Conservation (phyloP, 2,888 invertebrate genomes). For the Dasypogon diadema region DNA sequence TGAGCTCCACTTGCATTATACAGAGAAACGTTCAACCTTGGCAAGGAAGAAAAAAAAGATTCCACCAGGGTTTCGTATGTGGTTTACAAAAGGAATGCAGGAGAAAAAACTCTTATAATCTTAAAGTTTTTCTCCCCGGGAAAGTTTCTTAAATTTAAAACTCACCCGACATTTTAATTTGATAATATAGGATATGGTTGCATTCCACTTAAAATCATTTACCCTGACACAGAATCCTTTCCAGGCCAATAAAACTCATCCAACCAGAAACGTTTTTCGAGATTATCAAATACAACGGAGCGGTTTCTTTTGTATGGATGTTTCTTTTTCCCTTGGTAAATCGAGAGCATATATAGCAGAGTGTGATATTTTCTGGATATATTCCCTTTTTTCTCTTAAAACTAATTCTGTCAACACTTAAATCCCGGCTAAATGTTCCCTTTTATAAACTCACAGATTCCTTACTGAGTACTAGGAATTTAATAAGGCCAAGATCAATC, state of each 20-base stretch:
- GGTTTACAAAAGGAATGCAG: not conserved
- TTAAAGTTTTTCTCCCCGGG: not conserved
- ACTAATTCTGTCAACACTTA: not conserved
- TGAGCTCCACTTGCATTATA: not conserved
- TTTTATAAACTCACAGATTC: not conserved
- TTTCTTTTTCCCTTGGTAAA: slow-evolving; percentile 10
- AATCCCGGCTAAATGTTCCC: not conserved
- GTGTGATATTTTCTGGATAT: slow-evolving; percentile 35
- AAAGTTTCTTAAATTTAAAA: slow-evolving; percentile 9
- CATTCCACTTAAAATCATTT: slow-evolving; percentile 43
- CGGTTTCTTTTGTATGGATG: not conserved
- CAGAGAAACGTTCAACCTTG: not conserved
- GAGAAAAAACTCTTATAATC: not conserved
- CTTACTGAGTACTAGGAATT: not conserved
- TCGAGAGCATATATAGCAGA: not conserved
- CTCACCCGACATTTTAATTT: slow-evolving; percentile 35
- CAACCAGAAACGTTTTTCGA: slow-evolving; percentile 19
- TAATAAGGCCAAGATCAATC: slow-evolving; percentile 24
- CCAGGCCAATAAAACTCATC: slow-evolving; percentile 25
- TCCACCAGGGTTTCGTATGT: not conserved
- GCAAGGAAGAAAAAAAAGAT: not conserved
- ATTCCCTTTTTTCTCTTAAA: not conserved
- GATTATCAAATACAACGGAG: slow-evolving; percentile 36
- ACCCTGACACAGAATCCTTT: slow-evolving; percentile 34
- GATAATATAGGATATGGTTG: slow-evolving; percentile 33